Base-by-base conservation (phyloP, 2,113 vertebrate genomes). In the Lanius ludovicianus region DNA sequence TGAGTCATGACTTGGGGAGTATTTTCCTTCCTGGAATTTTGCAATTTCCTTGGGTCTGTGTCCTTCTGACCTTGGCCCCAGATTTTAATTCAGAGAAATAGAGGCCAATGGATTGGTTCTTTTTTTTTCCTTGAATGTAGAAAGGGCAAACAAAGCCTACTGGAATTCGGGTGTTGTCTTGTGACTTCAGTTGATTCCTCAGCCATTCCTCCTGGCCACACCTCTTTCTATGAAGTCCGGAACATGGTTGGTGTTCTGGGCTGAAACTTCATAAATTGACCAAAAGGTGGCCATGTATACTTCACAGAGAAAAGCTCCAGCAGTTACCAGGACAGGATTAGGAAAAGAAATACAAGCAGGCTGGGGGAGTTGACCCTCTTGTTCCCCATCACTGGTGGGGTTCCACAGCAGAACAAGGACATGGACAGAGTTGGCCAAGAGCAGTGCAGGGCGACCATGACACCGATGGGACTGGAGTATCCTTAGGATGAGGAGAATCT, bases 21-120 rank as follows among this genome's bases (percentile, higher is more conserved):
- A 7, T 50, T 70, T 42, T 46, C 27, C 16, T 71, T 44, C 27
- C 10, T 13, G 2, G 3, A 15, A 2, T 30, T 39, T 11, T 68
- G 25, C 16, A 31, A 7, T 52, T 24, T 13, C 9, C 20, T 30
- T 24, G 6, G 16, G 19, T 11, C 15, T 0, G 0, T 44, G 16
- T 53, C 27, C 27, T 5, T 73, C 6, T 53, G 47, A 44, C 81
- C 13, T 53, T 73, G 68, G 22, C 4, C 0, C 1, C 13, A 21
- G 5, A 19, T 17, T 44, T 37, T 15, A 14, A 0, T 18, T 20
- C 2, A 1, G 2, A 60, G 11, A 23, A 82, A 31, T 8, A 25
- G 5, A 27, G 22, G 23, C 30, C 9, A 50, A 3, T 14, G 18
- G 3, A 24, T 35, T 53, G 49, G 5, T 53, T 2, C 11, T 30